Conservation (phyloP, 2,797 vertebrate species). For the Scleropages formosus region DNA sequence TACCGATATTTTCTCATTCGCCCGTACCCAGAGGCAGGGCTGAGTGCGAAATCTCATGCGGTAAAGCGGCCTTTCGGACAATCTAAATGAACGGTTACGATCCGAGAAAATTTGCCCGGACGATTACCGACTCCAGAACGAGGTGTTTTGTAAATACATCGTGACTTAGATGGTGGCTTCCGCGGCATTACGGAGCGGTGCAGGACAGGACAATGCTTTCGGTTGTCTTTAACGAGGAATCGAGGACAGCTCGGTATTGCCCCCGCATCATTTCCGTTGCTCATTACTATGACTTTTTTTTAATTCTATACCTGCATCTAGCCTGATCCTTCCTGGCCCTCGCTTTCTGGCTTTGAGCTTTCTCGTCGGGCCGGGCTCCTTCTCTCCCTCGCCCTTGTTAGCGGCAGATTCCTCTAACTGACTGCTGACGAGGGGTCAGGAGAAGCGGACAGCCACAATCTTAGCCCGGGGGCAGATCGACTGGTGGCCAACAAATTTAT, state of each 20-base stretch:
- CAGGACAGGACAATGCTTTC: no score
- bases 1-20: no score
- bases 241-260: not conserved
- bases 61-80: no score
- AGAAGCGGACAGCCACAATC: constrained; percentile 72
- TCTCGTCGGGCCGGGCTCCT: not conserved
- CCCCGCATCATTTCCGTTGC: not conserved
- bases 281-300: constrained; percentile 6
- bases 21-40: no score
- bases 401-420: constrained; percentile 57
- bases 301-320: constrained; percentile 21
- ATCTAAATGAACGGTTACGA: not conserved
- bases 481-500: constrained; percentile 75
- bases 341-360: constrained; percentile 18
- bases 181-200: no score
- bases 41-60: not conserved
- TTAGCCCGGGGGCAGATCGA: constrained; percentile 72
- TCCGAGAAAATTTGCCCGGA: no score
- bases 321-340: constrained; percentile 14
- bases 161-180: no score
- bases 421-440: constrained; percentile 67
- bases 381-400: constrained; percentile 38
- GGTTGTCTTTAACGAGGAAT: no score
- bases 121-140: no score
- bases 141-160: no score